Evolutionary conservation across 2,888 invertebrate genomes (phyloP).

Genomic region (Nesidiocoris tenuis): DNA sequence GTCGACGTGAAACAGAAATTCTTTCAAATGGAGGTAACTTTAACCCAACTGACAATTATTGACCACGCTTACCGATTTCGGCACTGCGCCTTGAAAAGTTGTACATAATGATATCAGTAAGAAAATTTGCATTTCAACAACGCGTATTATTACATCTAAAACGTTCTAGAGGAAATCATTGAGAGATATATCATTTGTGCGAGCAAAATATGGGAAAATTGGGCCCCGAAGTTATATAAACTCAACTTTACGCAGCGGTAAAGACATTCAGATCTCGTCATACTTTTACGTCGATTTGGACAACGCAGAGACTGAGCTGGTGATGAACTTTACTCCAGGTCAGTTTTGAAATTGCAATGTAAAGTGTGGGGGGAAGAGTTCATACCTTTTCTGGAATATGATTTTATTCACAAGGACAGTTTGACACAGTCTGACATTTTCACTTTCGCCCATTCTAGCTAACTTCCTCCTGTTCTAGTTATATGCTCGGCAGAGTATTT

Average conservation of each 20-base stretch:
- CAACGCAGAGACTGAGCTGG: constrained; percentile 63
- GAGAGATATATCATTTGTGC: constrained; percentile 47
- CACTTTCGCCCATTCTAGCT: no score
- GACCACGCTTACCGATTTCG: not conserved
- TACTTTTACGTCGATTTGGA: constrained; percentile 61
- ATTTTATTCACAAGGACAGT: no score
- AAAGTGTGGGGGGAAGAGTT: no score
- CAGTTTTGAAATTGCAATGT: constrained; percentile 52
- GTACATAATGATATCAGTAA: no score
- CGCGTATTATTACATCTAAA: not conserved
- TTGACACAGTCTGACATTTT: not conserved
- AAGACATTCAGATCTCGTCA: constrained; percentile 63
- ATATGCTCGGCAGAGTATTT: no score
- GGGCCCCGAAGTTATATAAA: constrained; percentile 62
- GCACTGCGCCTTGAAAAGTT: no score
- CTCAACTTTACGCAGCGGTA: constrained; percentile 61
- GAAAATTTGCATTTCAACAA: no score
- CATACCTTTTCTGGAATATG: not conserved
- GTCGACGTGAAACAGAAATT: constrained; percentile 43
- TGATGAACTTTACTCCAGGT: constrained; percentile 69
- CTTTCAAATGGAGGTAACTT: constrained; percentile 43
- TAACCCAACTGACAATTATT: not conserved
- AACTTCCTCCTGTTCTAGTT: no score
- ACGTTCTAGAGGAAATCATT: constrained; percentile 49
- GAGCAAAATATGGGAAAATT: constrained; percentile 47